Base-by-base conservation (phyloP, 2,113 vertebrate species). In the Aix galericulata region DNA sequence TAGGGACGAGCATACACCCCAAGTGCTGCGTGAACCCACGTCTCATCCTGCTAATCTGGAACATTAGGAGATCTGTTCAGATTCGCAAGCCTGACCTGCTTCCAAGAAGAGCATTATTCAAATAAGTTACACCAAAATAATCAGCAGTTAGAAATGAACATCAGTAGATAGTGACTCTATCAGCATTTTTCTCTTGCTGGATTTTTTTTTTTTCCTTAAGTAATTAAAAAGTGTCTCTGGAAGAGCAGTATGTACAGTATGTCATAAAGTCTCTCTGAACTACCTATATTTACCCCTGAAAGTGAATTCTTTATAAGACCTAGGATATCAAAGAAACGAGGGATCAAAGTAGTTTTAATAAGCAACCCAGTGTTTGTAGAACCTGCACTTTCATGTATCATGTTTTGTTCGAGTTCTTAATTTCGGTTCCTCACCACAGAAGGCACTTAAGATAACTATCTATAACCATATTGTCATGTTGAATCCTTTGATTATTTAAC, bases 221-320 rank as follows among this genome's bases (percentile, higher is more conserved):
- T 99, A 99, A 99, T 99, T 99, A 99, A 99, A 99, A 98, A 98
- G 98, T 98, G 98, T 98, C 98, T 98, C 97, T 98, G 97, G 97
- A 97, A 98, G 96, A 99, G 98, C 98, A 98, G 98, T 98, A 98
- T 97, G 97, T 98, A 97, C 97, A 76, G 98, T 98, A 97, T 98
- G 99, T 99, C 99, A 98, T 98, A 98, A 98, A 98, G 98, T 98
- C 98, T 99, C 99, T 99, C 99, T 99, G 99, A 99, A 99, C 99
- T 99, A 99, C 99, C 99, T 99, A 99, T 99, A 99, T 99, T 99
- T 99, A 99, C 98, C 97, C 98, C 98, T 99, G 99, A 99, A 99
- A 99, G 99, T 99, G 99, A 99, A 99, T 99, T 99, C 99, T 99
- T 99, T 99, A 99, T 99, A 99, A 99, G 99, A 98, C 98, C 98